phyloP scores from a whole-genome alignment of 1,140 invertebrate genomes.

The Campoletis sonorensis region DNA sequence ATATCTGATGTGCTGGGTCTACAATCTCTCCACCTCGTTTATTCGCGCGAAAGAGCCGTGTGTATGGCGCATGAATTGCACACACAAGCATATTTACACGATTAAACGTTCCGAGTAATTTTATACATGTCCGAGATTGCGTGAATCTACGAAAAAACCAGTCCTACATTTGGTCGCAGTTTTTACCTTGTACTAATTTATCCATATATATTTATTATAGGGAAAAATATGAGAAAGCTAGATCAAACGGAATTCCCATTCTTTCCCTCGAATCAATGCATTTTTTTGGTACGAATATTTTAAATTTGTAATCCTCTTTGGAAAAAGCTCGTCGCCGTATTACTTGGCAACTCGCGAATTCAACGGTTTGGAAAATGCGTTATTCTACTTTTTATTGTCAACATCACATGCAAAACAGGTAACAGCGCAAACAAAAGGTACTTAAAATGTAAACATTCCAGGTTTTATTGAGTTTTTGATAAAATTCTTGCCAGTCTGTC shows the following conservation, averaged over 20 bases:
- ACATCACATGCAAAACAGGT: too few species aligned
- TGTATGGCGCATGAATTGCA: slow-evolving; percentile 1
- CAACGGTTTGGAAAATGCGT: background rate
- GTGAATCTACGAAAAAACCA: background rate
- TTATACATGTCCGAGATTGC: background rate
- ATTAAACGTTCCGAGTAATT: slow-evolving; percentile 4
- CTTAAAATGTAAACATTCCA: too few species aligned
- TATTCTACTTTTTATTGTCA: background rate
- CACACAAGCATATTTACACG: slow-evolving; percentile 1
- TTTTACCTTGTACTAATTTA: background rate
- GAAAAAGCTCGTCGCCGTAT: background rate
- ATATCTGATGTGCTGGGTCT: background rate
- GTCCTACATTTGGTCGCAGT: background rate
- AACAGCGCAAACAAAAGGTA: too few species aligned
- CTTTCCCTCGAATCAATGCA: background rate
- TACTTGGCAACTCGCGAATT: background rate
- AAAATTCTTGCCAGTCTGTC: too few species aligned
- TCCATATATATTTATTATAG: too few species aligned
- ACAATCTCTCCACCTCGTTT: background rate
- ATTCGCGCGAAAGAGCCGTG: background rate
- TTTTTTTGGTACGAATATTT: background rate
- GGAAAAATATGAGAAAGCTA: too few species aligned
- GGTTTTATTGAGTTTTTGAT: too few species aligned
- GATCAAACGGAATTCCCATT: background rate
- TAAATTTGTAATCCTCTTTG: background rate